These are phyloP conservation scores for Pseudobourletiella spinata DNA, from an alignment of 1,140 invertebrate species.

Conservation along the genomic window DNA sequence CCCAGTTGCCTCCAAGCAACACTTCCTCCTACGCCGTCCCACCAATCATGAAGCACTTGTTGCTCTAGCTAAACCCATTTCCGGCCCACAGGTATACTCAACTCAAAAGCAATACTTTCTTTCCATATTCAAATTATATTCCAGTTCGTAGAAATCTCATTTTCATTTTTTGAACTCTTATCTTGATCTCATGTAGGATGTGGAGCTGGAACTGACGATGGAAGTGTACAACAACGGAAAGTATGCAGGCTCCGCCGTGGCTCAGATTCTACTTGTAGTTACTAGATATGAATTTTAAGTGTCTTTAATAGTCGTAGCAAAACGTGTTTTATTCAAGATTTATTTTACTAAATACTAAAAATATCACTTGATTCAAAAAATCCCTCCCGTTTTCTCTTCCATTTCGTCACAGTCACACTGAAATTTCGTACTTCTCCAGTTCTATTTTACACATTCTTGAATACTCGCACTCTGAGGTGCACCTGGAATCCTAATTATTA, in stretches of 20 bases:
- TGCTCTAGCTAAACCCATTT: constrained; percentile 57
- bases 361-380: too few relatives aligned
- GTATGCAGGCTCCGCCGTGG: constrained; percentile 67
- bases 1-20: constrained; percentile 51
- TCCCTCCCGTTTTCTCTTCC: too few relatives aligned
- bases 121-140: too few relatives aligned
- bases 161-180: background rate
- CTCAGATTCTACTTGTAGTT: constrained; percentile 73
- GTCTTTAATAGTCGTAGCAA: background rate
- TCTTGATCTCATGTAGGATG: constrained; percentile 54
- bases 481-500: too few relatives aligned
- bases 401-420: too few relatives aligned
- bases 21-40: constrained; percentile 51
- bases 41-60: constrained; percentile 58
- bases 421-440: too few relatives aligned
- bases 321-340: too few relatives aligned
- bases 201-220: constrained; percentile 78
- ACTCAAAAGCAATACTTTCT: too few relatives aligned
- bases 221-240: constrained; percentile 60
- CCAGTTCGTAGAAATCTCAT: background rate
- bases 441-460: too few relatives aligned
- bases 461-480: too few relatives aligned
- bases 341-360: too few relatives aligned
- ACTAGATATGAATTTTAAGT: constrained; percentile 68
- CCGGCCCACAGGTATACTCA: constrained; percentile 58